A percentile compares a stretch with the other conserved stretches of the same genome.
phyloP scores from a whole-genome alignment of 2,888 invertebrate genomes.

The Sussaba pulchella region DNA sequence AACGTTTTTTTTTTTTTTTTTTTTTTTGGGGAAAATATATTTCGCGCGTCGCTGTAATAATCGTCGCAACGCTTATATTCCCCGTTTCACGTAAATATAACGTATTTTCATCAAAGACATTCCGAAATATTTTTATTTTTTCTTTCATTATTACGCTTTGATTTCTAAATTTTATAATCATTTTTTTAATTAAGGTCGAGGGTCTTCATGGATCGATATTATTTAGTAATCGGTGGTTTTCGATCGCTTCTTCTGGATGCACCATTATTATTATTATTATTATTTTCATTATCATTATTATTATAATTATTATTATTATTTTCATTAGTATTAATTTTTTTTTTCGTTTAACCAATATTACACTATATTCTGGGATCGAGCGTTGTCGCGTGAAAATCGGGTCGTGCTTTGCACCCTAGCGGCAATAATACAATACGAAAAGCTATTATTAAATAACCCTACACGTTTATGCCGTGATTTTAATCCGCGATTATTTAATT shows the following conservation, averaged over 20 bases:
- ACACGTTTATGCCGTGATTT: constrained; percentile 73
- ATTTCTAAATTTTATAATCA: constrained; percentile 43
- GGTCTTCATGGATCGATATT: constrained; percentile 60
- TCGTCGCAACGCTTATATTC: constrained; percentile 25
- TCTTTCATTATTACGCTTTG: constrained; percentile 34
- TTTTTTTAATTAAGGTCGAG: constrained; percentile 49
- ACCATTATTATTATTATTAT: constrained; percentile 44
- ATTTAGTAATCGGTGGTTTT: constrained; percentile 37
- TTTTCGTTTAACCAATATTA: constrained; percentile 44
- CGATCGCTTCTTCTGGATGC: constrained; percentile 62
- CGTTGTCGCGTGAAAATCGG: constrained; percentile 57
- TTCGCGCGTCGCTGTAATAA: constrained; percentile 1
- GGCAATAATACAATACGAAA: constrained; percentile 81
- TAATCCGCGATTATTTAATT: constrained; percentile 61
- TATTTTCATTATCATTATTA: constrained; percentile 32
- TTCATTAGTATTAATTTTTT: constrained; percentile 50
- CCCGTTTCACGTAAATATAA: constrained; percentile 55
- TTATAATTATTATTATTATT: constrained; percentile 54
- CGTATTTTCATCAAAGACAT: constrained; percentile 50
- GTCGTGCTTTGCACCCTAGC: constrained; percentile 75
- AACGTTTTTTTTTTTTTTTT: too few species aligned
- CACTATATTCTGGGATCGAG: constrained; percentile 56
- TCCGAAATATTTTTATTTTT: constrained; percentile 43
- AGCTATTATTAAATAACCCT: constrained; percentile 78
- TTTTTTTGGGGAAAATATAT: constrained; percentile 44